These are phyloP conservation scores for Andrena fulva DNA, from an alignment of 2,888 invertebrate genomes.

Conservation along the genomic window DNA sequence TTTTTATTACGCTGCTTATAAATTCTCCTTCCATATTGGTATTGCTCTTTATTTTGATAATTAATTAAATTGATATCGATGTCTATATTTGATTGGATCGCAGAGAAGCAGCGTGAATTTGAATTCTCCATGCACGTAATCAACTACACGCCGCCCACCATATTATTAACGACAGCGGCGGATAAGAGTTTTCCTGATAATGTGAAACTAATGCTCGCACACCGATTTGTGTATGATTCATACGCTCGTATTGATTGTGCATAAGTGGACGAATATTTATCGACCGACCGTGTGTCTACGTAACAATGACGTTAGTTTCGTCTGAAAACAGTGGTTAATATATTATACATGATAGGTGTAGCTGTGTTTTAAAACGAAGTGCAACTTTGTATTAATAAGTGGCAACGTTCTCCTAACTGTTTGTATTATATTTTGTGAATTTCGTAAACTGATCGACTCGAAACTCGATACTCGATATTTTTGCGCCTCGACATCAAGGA, in stretches of 20 bases:
- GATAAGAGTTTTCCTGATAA: constrained; percentile 61
- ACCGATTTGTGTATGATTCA: constrained; percentile 44
- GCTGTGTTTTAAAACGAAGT: too few relatives aligned
- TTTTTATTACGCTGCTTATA: too few relatives aligned
- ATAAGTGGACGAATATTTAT: constrained; percentile 14
- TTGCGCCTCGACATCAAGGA: too few relatives aligned
- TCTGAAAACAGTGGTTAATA: background rate
- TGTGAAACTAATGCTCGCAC: constrained; percentile 27
- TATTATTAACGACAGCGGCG: constrained; percentile 69
- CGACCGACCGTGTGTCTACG: background rate
- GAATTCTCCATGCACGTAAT: constrained; percentile 18
- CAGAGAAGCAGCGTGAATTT: background rate
- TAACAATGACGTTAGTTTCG: background rate
- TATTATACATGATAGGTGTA: too few relatives aligned
- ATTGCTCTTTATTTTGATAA: background rate
- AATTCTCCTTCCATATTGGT: background rate
- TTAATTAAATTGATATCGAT: background rate
- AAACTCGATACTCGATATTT: too few relatives aligned
- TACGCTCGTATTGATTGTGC: background rate
- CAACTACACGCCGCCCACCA: constrained; percentile 69
- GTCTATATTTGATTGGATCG: background rate
- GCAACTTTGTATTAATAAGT: background rate
- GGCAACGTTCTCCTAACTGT: too few relatives aligned
- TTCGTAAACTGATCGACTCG: too few relatives aligned
- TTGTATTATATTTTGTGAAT: too few relatives aligned